phyloP scores from a whole-genome alignment of 2,888 invertebrate genomes.

The Linhomoeus sp. region DNA sequence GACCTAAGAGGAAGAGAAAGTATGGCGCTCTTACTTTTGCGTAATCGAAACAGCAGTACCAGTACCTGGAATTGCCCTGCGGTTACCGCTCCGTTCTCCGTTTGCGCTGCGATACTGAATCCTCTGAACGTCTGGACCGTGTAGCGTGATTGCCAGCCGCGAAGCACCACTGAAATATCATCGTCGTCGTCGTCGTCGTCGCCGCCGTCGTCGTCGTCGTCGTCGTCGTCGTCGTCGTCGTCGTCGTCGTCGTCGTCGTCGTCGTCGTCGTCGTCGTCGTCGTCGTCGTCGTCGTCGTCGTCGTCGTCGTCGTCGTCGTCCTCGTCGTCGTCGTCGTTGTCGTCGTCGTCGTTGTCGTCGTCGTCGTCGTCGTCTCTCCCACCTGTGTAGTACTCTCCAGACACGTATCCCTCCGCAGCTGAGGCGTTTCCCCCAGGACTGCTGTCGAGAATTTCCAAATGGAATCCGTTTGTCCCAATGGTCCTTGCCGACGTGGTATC shows the following conservation, averaged over 20 bases:
- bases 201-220: no score
- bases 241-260: no score
- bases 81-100: conserved; percentile 13
- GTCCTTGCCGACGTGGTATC: not conserved
- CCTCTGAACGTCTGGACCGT: conserved; percentile 28
- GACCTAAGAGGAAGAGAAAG: no score
- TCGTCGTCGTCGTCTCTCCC: not conserved
- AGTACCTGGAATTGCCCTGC: conserved; percentile 23
- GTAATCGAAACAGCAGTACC: no score
- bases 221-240: no score
- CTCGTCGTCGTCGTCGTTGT: no score
- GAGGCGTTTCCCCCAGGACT: not conserved
- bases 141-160: conserved; percentile 22
- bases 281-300: not conserved
- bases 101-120: conserved; percentile 19
- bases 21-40: no score
- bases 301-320: no score
- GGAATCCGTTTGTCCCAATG: conserved; percentile 1
- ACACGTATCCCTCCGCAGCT: conserved; percentile 5
- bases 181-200: not conserved
- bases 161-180: conserved; percentile 14
- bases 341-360: no score
- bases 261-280: not conserved
- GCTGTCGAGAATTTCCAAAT: not conserved
- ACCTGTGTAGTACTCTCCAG: conserved; percentile 6